Base-by-base conservation (phyloP, 2,797 vertebrate genomes). In the Neoniphon sammara region DNA sequence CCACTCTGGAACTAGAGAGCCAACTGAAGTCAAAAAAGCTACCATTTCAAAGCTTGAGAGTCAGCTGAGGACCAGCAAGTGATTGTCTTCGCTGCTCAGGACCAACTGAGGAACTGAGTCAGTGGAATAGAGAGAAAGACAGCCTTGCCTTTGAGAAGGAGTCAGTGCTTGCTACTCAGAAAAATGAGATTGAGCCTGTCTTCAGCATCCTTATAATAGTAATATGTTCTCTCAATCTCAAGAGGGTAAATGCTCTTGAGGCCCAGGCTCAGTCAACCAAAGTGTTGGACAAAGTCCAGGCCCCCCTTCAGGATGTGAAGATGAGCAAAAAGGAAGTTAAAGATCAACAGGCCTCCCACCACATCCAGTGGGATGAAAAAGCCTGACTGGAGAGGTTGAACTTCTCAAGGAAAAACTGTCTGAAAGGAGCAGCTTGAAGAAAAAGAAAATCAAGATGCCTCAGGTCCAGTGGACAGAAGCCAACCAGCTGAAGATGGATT, bases 301-400 rank as follows among this genome's bases (percentile, higher is more conserved):
- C 56, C 34, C 73, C 0, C 4, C 73, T 71, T 68, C 57, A 67
- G 70, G 64, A 64, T 62, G 57, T 63, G 60, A 52, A 83, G 71
- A 73, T 15, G 23, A 84, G 64, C 50, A 67, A 79, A 70, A 44
- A 57, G 25, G 75, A 62, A 73, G 80, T 69, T 64, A 84, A 78
- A 81, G 83, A 81, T 83, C 78, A 88, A 66, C 66, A 57, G 59
- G 58, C 69, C 76, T 81, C 75, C 60, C 60, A 61, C 78, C 71
- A 74, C 34, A 81, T 85, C 87, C 82, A 68, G 27, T 31, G 78
- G 78, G 82, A 83, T 70, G 56, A 67, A 75, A 65, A 66, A 87
- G 44, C 69, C 80, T 49, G 68, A 70, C 61, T 80, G 17, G 5
- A 68, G 6, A 77, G 53, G 44, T 53, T 56, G 59, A 73, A 73